Evolutionary conservation across 2,888 invertebrate genomes (phyloP), one percentile per base, ranked within the genome.

Genomic region (Tortricodes alternella): DNA sequence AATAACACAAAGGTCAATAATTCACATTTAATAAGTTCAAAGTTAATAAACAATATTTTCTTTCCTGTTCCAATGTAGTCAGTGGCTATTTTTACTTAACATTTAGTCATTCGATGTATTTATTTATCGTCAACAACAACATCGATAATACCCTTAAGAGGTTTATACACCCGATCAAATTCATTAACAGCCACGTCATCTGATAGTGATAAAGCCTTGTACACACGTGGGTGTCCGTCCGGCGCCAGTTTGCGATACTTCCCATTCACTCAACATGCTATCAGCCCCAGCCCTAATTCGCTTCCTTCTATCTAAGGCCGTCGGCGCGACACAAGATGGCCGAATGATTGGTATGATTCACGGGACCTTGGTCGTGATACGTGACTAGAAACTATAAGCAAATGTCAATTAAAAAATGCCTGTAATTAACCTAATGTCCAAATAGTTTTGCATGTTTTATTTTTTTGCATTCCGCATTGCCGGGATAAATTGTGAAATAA

Each of bases 301-400:
- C 50, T 37, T 39, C 74, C 71, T 63, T 73, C 53, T 75, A 71
- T 73, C 53, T 75, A 71, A 53, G 71, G 76, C 49, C 61, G 67
- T 58, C 63, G 68, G 61, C 66, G 66, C 68, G 67, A 61, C 68
- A 60, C 52, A 49, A 18, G 35, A 27, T 34, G 48, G n/a, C 41
- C 48, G 13, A 16, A 5, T 49, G 56, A 58, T 11, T 7, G 34
- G 19, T 21, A 13, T 52, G 55, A 55, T 29, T 55, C 48, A 55
- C 48, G 11, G 8, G 23, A 44, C 56, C 56, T 56, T 50, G 52
- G 44, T 37, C 13, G 21, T 13, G 11, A 37, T 9, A 32, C 43
- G 21, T 21, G 38, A 23, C 34, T 13, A 19, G 8, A 11, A 16
- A 35, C 35, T 37, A 24, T 23, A 29, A 44, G 29, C 43, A 44